Evolutionary conservation across 30 jellyfish, hydroid and myxozoan species (phyloP).

Genomic region (Pelagia noctiluca): DNA sequence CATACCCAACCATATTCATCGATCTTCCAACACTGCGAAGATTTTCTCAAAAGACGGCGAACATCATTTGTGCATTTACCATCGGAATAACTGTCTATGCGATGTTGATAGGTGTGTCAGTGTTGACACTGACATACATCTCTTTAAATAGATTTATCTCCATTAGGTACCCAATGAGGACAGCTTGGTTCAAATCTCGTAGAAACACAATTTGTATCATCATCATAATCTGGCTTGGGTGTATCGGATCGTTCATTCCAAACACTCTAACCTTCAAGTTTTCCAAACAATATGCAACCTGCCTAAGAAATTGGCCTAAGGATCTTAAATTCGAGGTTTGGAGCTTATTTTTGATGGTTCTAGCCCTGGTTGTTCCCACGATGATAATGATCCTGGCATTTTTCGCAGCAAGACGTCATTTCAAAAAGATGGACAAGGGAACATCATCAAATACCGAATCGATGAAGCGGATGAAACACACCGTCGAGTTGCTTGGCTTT

Average conservation of each 20-base stretch:
- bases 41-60: conserved; percentile 13
- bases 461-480: conserved; percentile 24
- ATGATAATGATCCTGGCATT: conserved; percentile 32
- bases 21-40: conserved; percentile 51
- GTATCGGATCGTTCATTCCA: conserved; percentile 12
- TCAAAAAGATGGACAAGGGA: not conserved
- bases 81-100: conserved; percentile 78
- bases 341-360: not conserved
- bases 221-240: conserved; percentile 17
- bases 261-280: conserved; percentile 38
- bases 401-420: conserved; percentile 31
- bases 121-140: conserved; percentile 47
- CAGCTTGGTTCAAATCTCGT: conserved; percentile 51
- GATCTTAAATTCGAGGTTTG: conserved; percentile 12
- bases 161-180: conserved; percentile 39
- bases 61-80: conserved; percentile 71
- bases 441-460: conserved; percentile 2
- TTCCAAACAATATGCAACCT: conserved; percentile 10
- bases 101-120: conserved; percentile 65
- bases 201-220: conserved; percentile 4
- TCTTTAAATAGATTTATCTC: conserved; percentile 47
- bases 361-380: conserved; percentile 36
- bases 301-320: conserved; percentile 61
- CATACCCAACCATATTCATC: conserved; percentile 58
- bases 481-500: conserved; percentile 42